These are phyloP conservation scores for Tachystola acroxantha DNA, from an alignment of 2,888 invertebrate genomes.

Conservation along the genomic window DNA sequence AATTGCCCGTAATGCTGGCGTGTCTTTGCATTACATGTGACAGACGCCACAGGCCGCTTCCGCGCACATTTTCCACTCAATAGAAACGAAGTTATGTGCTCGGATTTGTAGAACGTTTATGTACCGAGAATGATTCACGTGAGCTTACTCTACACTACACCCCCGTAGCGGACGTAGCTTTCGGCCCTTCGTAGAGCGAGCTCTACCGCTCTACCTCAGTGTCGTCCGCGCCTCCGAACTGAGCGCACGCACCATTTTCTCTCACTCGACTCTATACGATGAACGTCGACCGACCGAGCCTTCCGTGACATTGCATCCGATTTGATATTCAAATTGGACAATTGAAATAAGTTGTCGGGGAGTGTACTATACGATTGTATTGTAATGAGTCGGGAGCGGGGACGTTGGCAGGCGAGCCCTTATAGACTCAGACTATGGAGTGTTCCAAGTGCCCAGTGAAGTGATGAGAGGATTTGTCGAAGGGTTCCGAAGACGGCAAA, in stretches of 20 bases:
- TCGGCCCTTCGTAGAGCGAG: constrained; percentile 21
- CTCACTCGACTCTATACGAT: constrained; percentile 21
- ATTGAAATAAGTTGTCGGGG: constrained; percentile 41
- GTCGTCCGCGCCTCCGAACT: constrained; percentile 37
- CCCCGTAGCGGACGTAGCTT: constrained; percentile 61
- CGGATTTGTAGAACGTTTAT: background rate
- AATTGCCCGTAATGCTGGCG: constrained; percentile 44
- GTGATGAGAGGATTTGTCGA: constrained; percentile 44
- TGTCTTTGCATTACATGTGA: constrained; percentile 23
- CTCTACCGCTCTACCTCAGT: constrained; percentile 33
- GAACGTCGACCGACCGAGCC: constrained; percentile 33
- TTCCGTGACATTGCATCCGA: constrained; percentile 41
- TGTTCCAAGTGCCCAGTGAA: constrained; percentile 43
- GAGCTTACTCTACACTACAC: constrained; percentile 55
- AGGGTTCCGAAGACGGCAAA: constrained; percentile 47
- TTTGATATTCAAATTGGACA: constrained; percentile 52
- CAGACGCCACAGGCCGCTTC: constrained; percentile 17
- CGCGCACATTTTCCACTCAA: constrained; percentile 30
- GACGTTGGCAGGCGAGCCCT: constrained; percentile 22
- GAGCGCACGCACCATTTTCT: constrained; percentile 41
- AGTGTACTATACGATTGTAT: constrained; percentile 42
- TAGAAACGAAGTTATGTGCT: constrained; percentile 19
- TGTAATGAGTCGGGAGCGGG: constrained; percentile 36
- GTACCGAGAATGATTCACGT: constrained; percentile 31
- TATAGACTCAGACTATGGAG: constrained; percentile 34